phyloP scores from a whole-genome alignment of 2,888 invertebrate species.

The Carcina quercana region DNA sequence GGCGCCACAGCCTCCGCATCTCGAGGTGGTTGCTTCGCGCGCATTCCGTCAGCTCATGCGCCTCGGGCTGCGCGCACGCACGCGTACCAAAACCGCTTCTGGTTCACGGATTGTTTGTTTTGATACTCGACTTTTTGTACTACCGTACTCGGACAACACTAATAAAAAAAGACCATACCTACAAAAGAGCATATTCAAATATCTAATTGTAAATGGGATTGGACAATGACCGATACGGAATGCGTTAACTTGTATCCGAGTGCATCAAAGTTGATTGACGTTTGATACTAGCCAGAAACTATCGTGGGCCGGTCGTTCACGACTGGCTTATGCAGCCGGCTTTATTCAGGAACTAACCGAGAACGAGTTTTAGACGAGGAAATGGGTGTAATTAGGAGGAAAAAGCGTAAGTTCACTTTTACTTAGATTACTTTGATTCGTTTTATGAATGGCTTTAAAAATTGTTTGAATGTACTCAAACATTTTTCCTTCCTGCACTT shows the following conservation, averaged over 20 bases:
- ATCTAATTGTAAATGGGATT: no score
- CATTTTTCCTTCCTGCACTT: no score
- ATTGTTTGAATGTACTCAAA: no score
- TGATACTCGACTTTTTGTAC: slow-evolving; percentile 20
- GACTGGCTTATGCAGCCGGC: slow-evolving; percentile 29
- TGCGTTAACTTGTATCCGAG: slow-evolving; percentile 48
- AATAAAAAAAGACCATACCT: no score
- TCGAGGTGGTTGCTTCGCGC: slow-evolving; percentile 47
- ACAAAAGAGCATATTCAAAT: no score
- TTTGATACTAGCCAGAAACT: slow-evolving; percentile 37
- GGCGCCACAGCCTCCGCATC: slow-evolving; percentile 60
- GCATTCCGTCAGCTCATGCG: slow-evolving; percentile 65
- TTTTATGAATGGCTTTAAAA: no score
- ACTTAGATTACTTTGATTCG: no score
- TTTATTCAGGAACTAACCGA: slow-evolving; percentile 41
- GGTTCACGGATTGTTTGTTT: slow-evolving; percentile 37
- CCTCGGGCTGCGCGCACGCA: slow-evolving; percentile 61
- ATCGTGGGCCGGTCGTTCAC: slow-evolving; percentile 35
- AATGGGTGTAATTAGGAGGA: slow-evolving; percentile 68
- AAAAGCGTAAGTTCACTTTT: slow-evolving; percentile 66
- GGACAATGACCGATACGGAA: slow-evolving; percentile 58
- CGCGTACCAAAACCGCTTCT: slow-evolving; percentile 24
- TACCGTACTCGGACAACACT: no score
- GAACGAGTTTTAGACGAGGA: slow-evolving; percentile 38
- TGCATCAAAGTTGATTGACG: slow-evolving; percentile 47